Percentiles rank a stretch among this genome's conserved stretches.
These are phyloP conservation scores for Leucophenga maculata DNA, from an alignment of 2,888 invertebrate genomes.

Conservation along the genomic window DNA sequence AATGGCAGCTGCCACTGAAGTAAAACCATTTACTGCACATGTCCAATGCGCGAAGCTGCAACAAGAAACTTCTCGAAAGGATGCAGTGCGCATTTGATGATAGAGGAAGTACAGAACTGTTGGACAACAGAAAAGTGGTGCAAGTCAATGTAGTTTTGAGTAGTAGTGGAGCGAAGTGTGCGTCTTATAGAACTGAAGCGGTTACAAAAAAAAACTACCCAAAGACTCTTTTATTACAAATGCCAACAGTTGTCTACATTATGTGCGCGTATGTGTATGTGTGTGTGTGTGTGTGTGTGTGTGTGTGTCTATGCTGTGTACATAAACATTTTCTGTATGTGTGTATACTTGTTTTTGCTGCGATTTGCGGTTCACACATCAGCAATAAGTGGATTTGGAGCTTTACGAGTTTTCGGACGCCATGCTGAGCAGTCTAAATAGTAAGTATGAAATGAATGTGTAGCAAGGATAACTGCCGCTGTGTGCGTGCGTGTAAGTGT, in stretches of 20 bases:
- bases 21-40: conserved; percentile 63
- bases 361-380: conserved; percentile 48
- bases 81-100: background rate
- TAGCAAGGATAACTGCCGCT: conserved; percentile 27
- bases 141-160: background rate
- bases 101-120: conserved; percentile 12
- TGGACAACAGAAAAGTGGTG: background rate
- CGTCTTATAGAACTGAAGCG: background rate
- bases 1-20: conserved; percentile 47
- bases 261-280: conserved; percentile 48
- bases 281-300: conserved; percentile 15
- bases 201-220: conserved; percentile 33
- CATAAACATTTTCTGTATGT: conserved; percentile 16
- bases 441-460: conserved; percentile 23
- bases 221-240: conserved; percentile 53
- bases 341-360: conserved; percentile 26
- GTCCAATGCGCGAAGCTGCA: conserved; percentile 45
- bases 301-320: background rate
- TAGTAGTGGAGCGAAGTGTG: no score
- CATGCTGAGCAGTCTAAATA: background rate
- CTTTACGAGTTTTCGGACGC: conserved; percentile 21
- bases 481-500: conserved; percentile 30
- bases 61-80: conserved; percentile 14
- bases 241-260: background rate
- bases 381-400: conserved; percentile 52